phyloP scores from a whole-genome alignment of 2,888 invertebrate species.

The Epirrhoe tristata region DNA sequence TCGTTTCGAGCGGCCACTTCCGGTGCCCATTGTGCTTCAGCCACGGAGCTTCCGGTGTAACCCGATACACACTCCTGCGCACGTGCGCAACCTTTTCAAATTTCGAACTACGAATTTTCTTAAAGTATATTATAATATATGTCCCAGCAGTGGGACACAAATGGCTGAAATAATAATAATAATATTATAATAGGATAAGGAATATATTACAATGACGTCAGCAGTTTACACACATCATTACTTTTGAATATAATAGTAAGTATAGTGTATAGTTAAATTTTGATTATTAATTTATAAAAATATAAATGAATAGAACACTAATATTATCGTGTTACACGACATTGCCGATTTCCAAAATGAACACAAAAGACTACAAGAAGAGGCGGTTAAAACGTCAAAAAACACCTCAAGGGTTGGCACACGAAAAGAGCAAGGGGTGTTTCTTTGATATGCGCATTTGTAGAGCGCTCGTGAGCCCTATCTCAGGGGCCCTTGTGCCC shows the following conservation, averaged over 20 bases:
- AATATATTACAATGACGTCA: slow-evolving; percentile 45
- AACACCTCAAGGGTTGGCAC: slow-evolving; percentile 64
- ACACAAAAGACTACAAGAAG: slow-evolving; percentile 43
- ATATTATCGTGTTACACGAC: slow-evolving; percentile 6
- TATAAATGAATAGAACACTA: not conserved
- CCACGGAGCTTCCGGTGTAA: slow-evolving; percentile 81
- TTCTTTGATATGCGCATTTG: slow-evolving; percentile 64
- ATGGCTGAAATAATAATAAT: too few relatives aligned
- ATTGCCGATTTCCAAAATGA: slow-evolving; percentile 30
- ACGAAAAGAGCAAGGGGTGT: slow-evolving; percentile 81
- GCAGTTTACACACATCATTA: not conserved
- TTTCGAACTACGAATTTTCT: slow-evolving; percentile 70
- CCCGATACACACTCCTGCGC: slow-evolving; percentile 85
- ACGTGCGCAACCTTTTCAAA: slow-evolving; percentile 84
- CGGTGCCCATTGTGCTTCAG: slow-evolving; percentile 81
- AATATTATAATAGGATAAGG: slow-evolving; percentile 48
- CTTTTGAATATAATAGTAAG: too few relatives aligned
- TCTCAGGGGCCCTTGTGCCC: slow-evolving; percentile 71
- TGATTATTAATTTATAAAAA: not conserved
- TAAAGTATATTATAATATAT: slow-evolving; percentile 60
- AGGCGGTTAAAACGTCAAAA: slow-evolving; percentile 67
- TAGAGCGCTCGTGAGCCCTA: slow-evolving; percentile 65
- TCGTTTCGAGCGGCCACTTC: slow-evolving; percentile 83
- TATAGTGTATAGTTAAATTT: not conserved
- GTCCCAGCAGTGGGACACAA: too few relatives aligned